These are phyloP conservation scores for Lepidurus packardi DNA, from an alignment of 1,140 invertebrate species.

Conservation along the genomic window DNA sequence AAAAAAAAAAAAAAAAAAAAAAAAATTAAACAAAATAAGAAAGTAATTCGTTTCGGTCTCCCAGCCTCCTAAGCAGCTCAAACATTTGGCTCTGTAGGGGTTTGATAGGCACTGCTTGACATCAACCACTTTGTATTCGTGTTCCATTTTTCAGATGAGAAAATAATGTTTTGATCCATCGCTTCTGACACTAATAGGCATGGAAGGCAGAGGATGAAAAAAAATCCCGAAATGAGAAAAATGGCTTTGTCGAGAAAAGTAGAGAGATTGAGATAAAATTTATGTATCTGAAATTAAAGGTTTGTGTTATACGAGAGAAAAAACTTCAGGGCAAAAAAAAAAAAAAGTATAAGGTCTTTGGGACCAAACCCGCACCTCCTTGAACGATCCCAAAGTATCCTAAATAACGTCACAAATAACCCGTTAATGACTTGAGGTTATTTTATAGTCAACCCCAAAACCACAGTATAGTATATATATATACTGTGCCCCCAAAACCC, in stretches of 20 bases:
- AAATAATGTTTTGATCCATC: constrained; percentile 19
- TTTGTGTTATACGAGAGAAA: not conserved
- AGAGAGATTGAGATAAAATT: not conserved
- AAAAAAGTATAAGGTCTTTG: not conserved
- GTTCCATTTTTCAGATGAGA: constrained; percentile 10
- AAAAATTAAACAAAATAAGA: too few relatives aligned
- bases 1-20: not conserved
- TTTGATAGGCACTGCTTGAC: constrained; percentile 15
- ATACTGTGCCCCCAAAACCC: too few relatives aligned
- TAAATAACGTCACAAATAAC: too few relatives aligned
- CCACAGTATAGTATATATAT: too few relatives aligned
- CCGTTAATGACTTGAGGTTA: too few relatives aligned
- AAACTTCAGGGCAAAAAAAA: not conserved
- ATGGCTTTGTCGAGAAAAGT: not conserved
- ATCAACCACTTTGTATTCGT: constrained; percentile 2
- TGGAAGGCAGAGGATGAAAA: not conserved
- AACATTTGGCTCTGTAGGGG: constrained; percentile 9
- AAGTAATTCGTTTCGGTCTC: not conserved
- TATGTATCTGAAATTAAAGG: constrained; percentile 4
- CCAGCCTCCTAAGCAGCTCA: constrained; percentile 12
- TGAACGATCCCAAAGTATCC: not conserved
- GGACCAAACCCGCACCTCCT: not conserved
- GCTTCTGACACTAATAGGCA: constrained; percentile 17
- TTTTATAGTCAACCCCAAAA: too few relatives aligned
- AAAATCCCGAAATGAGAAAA: not conserved